phyloP scores from a whole-genome alignment of 2,888 invertebrate genomes.

The Synanthedon tipuliformis region DNA sequence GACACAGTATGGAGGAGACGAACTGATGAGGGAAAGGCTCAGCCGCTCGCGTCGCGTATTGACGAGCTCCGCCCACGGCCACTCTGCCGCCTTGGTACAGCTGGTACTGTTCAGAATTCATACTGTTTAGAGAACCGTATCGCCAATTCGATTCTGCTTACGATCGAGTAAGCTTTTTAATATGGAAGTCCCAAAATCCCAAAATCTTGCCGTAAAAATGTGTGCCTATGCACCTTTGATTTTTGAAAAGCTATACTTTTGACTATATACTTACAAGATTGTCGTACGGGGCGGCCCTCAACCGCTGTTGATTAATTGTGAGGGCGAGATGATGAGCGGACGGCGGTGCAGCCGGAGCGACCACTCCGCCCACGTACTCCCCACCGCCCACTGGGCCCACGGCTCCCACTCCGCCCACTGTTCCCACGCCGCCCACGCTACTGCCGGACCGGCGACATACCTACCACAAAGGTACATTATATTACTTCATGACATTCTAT shows the following conservation, averaged over 20 bases:
- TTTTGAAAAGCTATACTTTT: no score
- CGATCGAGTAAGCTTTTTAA: no score
- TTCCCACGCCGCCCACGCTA: conserved; percentile 20
- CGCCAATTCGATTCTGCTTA: no score
- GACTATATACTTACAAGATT: conserved; percentile 78
- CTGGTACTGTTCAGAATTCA: conserved; percentile 74
- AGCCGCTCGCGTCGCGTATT: conserved; percentile 74
- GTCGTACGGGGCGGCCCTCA: conserved; percentile 81
- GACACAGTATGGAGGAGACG: conserved; percentile 94
- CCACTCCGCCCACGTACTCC: conserved; percentile 61
- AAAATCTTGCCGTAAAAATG: no score
- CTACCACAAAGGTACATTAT: conserved; percentile 20
- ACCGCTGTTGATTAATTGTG: conserved; percentile 92
- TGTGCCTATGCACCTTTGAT: no score
- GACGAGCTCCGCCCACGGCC: conserved; percentile 75
- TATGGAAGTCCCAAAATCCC: no score
- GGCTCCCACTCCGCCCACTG: conserved; percentile 33
- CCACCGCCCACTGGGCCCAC: conserved; percentile 36
- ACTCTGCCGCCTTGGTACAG: conserved; percentile 74
- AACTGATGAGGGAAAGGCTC: conserved; percentile 92
- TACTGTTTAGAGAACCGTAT: no score
- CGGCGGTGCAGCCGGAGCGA: conserved; percentile 51
- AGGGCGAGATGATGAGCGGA: conserved; percentile 82
- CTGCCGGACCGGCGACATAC: conserved; percentile 61
- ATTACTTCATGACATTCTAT: not conserved